phyloP scores from a whole-genome alignment of 2,888 invertebrate species.

The Xestia c-nigrum region DNA sequence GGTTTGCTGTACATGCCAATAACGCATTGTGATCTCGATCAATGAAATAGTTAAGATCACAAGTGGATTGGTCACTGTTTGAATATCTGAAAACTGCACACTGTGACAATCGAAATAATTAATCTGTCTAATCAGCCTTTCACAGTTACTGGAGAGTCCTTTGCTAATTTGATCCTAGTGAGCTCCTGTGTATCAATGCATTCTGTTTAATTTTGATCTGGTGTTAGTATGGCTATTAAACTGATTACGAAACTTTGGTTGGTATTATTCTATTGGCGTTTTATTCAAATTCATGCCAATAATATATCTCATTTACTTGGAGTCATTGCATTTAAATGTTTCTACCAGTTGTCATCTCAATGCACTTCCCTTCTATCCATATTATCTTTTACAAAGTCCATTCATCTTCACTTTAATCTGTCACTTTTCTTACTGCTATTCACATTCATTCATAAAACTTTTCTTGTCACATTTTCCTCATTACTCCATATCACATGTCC shows the following conservation, averaged over 20 bases:
- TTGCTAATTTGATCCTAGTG: slow-evolving; percentile 23
- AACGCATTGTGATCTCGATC: slow-evolving; percentile 20
- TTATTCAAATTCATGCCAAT: background rate
- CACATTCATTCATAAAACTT: slow-evolving; percentile 12
- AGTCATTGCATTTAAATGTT: background rate
- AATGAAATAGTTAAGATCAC: slow-evolving; percentile 18
- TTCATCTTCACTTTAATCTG: slow-evolving; percentile 26
- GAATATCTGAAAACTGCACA: background rate
- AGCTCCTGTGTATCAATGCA: background rate
- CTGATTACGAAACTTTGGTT: background rate
- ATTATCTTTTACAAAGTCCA: slow-evolving; percentile 24
- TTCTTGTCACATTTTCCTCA: slow-evolving; percentile 8
- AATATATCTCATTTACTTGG: background rate
- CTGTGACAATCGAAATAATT: slow-evolving; percentile 29
- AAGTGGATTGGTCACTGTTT: slow-evolving; percentile 5
- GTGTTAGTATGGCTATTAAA: background rate
- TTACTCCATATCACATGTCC: slow-evolving; percentile 23
- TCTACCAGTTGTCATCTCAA: background rate
- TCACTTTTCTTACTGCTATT: background rate
- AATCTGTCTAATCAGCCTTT: slow-evolving; percentile 13
- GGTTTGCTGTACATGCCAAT: slow-evolving; percentile 28
- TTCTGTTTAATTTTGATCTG: background rate
- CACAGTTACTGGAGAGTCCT: background rate
- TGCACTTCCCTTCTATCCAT: background rate
- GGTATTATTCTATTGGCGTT: background rate